These are phyloP conservation scores for Montifringilla adamsi DNA, from an alignment of 2,113 vertebrate species.

Conservation along the genomic window DNA sequence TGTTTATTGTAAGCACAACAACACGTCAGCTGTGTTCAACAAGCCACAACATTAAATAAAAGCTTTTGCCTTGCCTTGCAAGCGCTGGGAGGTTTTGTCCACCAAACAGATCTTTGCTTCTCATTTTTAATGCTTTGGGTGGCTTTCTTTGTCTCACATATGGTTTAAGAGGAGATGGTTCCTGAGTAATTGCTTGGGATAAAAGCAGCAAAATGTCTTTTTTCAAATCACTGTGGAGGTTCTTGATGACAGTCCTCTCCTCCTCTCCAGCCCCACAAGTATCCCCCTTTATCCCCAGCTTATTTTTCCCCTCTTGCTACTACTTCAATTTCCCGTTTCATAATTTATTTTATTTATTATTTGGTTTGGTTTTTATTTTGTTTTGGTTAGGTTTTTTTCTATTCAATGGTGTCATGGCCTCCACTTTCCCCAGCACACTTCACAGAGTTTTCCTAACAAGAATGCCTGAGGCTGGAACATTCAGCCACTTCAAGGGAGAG, in stretches of 20 bases:
- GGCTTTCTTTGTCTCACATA: background rate
- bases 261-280: background rate
- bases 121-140: background rate
- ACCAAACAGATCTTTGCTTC: background rate
- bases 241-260: background rate
- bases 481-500: background rate
- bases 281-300: background rate
- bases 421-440: background rate
- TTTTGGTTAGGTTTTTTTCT: background rate
- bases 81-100: background rate
- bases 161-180: background rate
- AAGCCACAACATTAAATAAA: constrained; percentile 23
- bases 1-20: constrained; percentile 32
- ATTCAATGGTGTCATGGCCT: background rate
- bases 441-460: background rate
- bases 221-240: background rate
- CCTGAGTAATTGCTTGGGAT: constrained; percentile 30
- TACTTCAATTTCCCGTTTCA: background rate
- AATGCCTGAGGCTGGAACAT: background rate
- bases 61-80: background rate
- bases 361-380: background rate
- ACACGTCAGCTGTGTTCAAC: background rate
- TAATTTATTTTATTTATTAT: background rate
- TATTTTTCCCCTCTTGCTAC: background rate
- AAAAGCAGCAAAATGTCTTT: background rate